Evolutionary conservation across 2,113 vertebrate species (phyloP), one percentile per base, ranked within the genome.

Genomic region (Lanius ludovicianus): DNA sequence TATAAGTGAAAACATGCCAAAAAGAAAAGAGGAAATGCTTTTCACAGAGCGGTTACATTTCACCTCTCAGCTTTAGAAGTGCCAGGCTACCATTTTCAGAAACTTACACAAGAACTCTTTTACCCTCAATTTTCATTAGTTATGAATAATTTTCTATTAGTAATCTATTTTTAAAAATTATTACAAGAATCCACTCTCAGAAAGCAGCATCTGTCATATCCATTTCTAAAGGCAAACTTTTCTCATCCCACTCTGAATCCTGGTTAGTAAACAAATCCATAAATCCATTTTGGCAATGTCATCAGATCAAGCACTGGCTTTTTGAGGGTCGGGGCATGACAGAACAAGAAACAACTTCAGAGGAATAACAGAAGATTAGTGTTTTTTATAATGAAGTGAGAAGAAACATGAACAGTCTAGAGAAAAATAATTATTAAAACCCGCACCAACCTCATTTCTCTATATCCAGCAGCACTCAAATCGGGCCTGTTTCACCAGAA

Each of bases 261-360:
- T 50, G 42, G 52, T 68, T 83, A 76, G 47, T 91, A 95, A 96
- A 96, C 65, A 96, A 91, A 96, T 94, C 90, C 64, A 95, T 95
- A 94, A 73, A 91, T 84, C 74, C 19, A 80, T 95, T 80, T 59
- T 70, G 75, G 92, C 50, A 84, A 33, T 20, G 50, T 56, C 70
- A 88, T 81, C 74, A 91, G 37, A 74, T 62, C 67, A 80, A 91
- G 17, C 44, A 59, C 10, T 33, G 68, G 20, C 39, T 46, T 88
- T 86, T 73, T 18, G 2, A 6, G 59, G 17, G 16, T 2, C 14
- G 16, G 10, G 24, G 16, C 11, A 57, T 67, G n/a, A 11, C n/a
- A 53, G 39, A 35, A 10, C 22, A 60, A 88, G 63, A 86, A 91
- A 65, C 24, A 83, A 33, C 35, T 79, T 83, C 27, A 86, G 50